Percentiles rank a stretch among this genome's conserved stretches.
Evolutionary conservation across 2,888 invertebrate species (phyloP).

Genomic region (Agriopis aurantiaria): DNA sequence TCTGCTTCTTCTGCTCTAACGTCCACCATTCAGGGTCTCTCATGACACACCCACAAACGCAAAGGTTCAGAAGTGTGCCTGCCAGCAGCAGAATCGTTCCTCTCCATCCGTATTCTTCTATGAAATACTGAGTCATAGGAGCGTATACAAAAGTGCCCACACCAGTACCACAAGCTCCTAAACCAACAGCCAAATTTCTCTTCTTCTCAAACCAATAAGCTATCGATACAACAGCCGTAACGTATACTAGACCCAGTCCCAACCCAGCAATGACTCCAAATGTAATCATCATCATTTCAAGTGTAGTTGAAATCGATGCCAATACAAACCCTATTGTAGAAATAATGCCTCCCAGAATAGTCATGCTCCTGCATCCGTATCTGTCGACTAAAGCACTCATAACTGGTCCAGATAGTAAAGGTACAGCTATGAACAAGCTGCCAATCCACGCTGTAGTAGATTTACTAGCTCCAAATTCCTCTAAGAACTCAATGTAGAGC

Average conservation of each 20-base stretch:
- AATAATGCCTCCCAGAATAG: slow-evolving; percentile 90
- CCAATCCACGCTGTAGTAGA: slow-evolving; percentile 96
- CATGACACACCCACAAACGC: slow-evolving; percentile 95
- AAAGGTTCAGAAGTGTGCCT: slow-evolving; percentile 93
- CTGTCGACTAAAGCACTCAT: slow-evolving; percentile 94
- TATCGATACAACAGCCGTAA: slow-evolving; percentile 95
- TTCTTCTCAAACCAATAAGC: slow-evolving; percentile 97
- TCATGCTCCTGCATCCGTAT: slow-evolving; percentile 93
- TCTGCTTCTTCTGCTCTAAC: slow-evolving; percentile 86
- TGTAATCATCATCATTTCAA: slow-evolving; percentile 93
- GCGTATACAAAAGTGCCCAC: slow-evolving; percentile 96
- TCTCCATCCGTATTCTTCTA: slow-evolving; percentile 94
- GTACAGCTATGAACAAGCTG: slow-evolving; percentile 95
- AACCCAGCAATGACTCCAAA: slow-evolving; percentile 95
- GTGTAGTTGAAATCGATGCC: slow-evolving; percentile 89
- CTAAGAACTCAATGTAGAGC: slow-evolving; percentile 93
- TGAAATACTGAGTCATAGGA: slow-evolving; percentile 92
- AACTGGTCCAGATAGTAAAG: slow-evolving; percentile 93
- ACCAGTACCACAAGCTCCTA: slow-evolving; percentile 96
- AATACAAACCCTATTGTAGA: slow-evolving; percentile 92
- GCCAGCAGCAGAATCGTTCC: slow-evolving; percentile 93
- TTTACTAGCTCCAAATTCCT: slow-evolving; percentile 93
- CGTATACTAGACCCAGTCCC: slow-evolving; percentile 94
- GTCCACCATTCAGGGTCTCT: slow-evolving; percentile 95
- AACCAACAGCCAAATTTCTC: slow-evolving; percentile 93